Conservation (phyloP, 2,797 vertebrate species). For the Artibeus jamaicensis region DNA sequence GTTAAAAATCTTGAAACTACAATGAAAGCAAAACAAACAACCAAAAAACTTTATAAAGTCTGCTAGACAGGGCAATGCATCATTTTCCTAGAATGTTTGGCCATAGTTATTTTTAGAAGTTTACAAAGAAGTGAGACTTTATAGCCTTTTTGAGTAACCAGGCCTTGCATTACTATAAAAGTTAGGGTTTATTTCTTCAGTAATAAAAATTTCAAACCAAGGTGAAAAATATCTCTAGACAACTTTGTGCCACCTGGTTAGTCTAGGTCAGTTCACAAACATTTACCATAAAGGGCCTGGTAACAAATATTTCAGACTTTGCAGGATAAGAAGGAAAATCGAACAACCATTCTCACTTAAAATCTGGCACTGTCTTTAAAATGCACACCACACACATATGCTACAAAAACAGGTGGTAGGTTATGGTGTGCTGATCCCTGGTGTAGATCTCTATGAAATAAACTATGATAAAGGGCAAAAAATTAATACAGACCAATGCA, state of each 20-base stretch:
- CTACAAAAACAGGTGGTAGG: not conserved
- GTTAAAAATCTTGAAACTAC: not conserved
- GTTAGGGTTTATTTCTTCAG: not conserved
- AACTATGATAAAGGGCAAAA: not conserved
- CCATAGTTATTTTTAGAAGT: not conserved
- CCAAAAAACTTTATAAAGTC: not conserved
- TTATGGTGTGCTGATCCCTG: not conserved
- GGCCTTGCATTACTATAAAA: not conserved
- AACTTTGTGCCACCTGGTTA: not conserved
- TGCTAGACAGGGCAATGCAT: not conserved
- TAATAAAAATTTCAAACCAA: slow-evolving; percentile 17
- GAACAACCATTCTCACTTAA: not conserved
- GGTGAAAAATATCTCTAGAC: not conserved
- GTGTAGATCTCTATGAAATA: not conserved
- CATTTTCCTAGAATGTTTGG: not conserved
- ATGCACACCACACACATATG: not conserved
- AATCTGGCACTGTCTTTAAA: not conserved
- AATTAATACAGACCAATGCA: not conserved
- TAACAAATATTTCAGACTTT: not conserved
- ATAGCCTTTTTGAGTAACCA: not conserved
- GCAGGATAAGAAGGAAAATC: not conserved
- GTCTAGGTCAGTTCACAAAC: not conserved
- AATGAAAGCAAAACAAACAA: not conserved
- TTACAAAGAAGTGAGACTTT: not conserved
- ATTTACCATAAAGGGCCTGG: not conserved